These are phyloP conservation scores for Ctenopoma multispine DNA, from an alignment of 2,797 vertebrate genomes.

Conservation along the genomic window DNA sequence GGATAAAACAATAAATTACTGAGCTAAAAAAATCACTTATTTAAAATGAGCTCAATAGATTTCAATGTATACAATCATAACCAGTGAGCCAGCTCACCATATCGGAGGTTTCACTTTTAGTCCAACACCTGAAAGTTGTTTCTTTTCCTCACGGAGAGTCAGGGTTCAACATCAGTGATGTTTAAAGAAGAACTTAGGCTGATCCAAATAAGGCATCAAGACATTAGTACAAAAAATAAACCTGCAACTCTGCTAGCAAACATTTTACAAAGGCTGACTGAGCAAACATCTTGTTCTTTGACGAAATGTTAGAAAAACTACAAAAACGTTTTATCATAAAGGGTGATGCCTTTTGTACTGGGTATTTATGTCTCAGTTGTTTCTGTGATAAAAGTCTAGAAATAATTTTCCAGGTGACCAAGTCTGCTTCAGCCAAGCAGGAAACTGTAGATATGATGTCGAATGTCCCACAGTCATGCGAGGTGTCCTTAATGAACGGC, in stretches of 20 bases:
- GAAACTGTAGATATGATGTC: not conserved
- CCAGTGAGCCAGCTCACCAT: conserved; percentile 75
- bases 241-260: conserved; percentile 66
- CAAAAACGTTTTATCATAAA: conserved; percentile 48
- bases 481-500: not conserved
- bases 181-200: conserved; percentile 45
- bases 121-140: conserved; percentile 14
- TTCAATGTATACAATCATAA: conserved; percentile 57
- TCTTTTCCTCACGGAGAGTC: conserved; percentile 11
- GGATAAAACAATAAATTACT: conserved; percentile 64
- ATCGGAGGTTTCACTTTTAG: conserved; percentile 32
- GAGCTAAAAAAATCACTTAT: conserved; percentile 34
- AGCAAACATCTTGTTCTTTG: conserved; percentile 18
- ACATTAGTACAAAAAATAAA: conserved; percentile 70
- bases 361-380: not conserved
- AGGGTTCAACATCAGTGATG: conserved; percentile 13
- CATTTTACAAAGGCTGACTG: conserved; percentile 58
- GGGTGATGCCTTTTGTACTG: conserved; percentile 12
- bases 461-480: not conserved
- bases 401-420: not conserved
- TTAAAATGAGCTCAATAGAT: conserved; percentile 39
- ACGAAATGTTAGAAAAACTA: conserved; percentile 63
- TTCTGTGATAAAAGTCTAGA: not conserved
- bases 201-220: conserved; percentile 69
- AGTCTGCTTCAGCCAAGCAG: not conserved